A percentile compares a stretch with the other conserved stretches of the same genome.
Evolutionary conservation across 2,797 vertebrate species (phyloP).

Genomic region (Darevskia nairensis): DNA sequence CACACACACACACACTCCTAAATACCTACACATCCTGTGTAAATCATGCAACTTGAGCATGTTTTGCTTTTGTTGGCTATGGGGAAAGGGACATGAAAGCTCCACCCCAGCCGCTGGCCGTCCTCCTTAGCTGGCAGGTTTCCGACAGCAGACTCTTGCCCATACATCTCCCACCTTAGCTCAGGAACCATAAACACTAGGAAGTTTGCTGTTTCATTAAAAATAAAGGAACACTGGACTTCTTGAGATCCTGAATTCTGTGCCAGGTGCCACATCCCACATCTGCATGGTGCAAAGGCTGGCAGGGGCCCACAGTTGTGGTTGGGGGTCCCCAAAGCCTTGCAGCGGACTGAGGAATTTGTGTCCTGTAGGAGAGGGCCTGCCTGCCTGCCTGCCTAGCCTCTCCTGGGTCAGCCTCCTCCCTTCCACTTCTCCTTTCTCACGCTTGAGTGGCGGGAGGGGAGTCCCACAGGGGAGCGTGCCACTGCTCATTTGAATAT

Average conservation of each 20-base stretch:
- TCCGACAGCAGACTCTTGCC: too few species aligned
- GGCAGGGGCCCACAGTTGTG: too few species aligned
- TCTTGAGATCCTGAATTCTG: not conserved
- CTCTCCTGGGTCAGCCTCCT: not conserved
- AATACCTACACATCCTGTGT: not conserved
- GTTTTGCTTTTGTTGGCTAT: not conserved
- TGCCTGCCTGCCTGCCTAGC: not conserved
- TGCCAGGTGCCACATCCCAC: not conserved
- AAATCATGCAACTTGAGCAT: not conserved
- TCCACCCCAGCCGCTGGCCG: not conserved
- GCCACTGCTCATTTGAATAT: constrained; percentile 10
- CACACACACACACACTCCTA: not conserved
- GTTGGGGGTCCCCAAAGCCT: not conserved
- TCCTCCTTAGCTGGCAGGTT: not conserved
- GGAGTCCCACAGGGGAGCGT: constrained; percentile 14
- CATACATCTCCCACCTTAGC: too few species aligned
- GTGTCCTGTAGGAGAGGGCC: too few species aligned
- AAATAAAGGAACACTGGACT: not conserved
- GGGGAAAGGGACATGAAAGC: not conserved
- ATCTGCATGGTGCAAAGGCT: not conserved
- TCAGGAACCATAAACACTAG: too few species aligned
- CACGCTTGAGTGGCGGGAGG: not conserved
- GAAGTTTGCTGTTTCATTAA: not conserved
- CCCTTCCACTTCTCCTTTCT: not conserved
- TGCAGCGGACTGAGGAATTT: not conserved